Base-by-base conservation (phyloP, 2,888 invertebrate species). In the Steinernema scapterisci region DNA sequence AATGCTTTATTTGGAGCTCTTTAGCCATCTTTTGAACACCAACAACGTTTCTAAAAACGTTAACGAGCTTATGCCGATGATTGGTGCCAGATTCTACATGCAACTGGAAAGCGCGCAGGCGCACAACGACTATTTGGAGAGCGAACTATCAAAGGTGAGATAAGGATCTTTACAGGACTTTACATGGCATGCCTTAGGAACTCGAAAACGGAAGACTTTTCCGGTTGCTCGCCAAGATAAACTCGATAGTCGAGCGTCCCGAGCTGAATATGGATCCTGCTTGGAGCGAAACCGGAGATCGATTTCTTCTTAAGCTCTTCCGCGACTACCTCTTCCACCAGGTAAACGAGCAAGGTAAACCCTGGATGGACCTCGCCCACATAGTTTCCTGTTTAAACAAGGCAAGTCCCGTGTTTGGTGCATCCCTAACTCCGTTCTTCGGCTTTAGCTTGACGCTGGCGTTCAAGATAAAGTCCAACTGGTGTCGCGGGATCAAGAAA, bases 41-140 rank as follows among this genome's bases (percentile, higher is more conserved):
- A n/a, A 9, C 9, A 38, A 38, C 38, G 38, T 38, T 9, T 6
- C 3, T 9, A 38, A 93, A 86, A 93, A 92, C 85, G 93, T 97
- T 77, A 94, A 94, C 80, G 97, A 97, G 90, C 91, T 97, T 85
- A 97, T 97, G 97, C 97, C 97, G 38, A 96, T 97, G 95, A 97
- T 99, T 84, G 97, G 91, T 27, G 96, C 96, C 56, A 91, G 97
- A 76, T 97, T 97, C 90, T 97, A 96, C 89, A 94, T 93, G 0
- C 96, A 97, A 90, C 91, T 97, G 88, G 97, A 97, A 89, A 92
- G 93, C 6, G 91, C 94, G 76, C 93, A 95, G 88, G 91, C 93
- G 75, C 92, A 94, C 81, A 92, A 93, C 70, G 97, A 97, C 88
- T 91, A 92, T 70, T 91, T 95, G 82, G 95, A 97, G 86, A 93